A percentile compares a stretch with the other conserved stretches of the same genome.
Conservation (phyloP, 2,113 vertebrate species). For the Lichenostomus cassidix region DNA sequence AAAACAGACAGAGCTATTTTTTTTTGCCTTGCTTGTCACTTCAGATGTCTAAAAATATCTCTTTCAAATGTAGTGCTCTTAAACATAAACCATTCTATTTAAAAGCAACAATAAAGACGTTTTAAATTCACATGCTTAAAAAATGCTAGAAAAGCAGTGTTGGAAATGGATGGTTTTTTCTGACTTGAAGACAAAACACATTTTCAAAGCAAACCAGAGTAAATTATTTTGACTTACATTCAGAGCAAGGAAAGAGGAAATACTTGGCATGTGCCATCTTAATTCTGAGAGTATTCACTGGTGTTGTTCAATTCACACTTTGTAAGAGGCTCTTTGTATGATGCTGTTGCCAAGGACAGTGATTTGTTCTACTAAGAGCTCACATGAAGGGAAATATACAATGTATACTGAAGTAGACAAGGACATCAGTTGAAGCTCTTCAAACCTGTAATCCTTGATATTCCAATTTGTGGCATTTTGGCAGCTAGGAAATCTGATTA, state of each 20-base stretch:
- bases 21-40: background rate
- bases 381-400: background rate
- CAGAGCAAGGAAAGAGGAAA: background rate
- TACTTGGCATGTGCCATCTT: background rate
- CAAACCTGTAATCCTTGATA: background rate
- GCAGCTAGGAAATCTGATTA: background rate
- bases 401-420: background rate
- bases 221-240: background rate
- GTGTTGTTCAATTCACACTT: background rate
- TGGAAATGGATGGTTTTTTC: background rate
- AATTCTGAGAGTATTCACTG: background rate
- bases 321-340: background rate
- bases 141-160: background rate
- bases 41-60: constrained; percentile 20
- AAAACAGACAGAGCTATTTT: background rate
- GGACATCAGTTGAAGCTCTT: background rate
- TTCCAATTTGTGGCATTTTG: background rate
- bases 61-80: constrained; percentile 18
- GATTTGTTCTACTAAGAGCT: background rate
- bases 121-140: background rate
- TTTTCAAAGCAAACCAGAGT: background rate
- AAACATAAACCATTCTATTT: background rate
- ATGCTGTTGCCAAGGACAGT: background rate
- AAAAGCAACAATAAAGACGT: background rate
- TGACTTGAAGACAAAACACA: background rate